Base-by-base conservation (phyloP, 2,888 invertebrate species). In the Lissonota sp. region DNA sequence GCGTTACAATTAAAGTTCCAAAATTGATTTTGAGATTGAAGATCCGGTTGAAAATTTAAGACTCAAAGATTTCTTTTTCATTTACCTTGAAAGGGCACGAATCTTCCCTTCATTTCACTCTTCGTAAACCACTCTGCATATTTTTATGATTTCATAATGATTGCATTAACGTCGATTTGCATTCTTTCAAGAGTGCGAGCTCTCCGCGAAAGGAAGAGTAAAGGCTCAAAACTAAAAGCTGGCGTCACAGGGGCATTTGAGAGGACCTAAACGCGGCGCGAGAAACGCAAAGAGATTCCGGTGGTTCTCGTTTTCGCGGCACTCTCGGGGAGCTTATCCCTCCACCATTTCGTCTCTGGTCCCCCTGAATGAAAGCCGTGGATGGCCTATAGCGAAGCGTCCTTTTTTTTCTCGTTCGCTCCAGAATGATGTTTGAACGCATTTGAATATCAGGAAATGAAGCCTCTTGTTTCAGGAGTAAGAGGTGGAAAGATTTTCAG, bases 381-480 rank as follows among this genome's bases (percentile, higher is more conserved):
- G 78, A 85, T 82, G 84, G 79, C n/a, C n/a, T n/a, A n/a, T n/a
- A n/a, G n/a, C 84, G 51, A n/a, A 42, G 55, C 10, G 39, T 39
- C 51, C 40, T 10, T 82, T 72, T 66, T 57, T 71, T 71, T 44
- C 76, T 66, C 58, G 44, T 63, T 66, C 73, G 57, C 69, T 79
- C 83, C 79, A 77, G 85, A 88, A 88, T 89, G 90, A 91, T 91
- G 90, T 90, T 91, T 90, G 90, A 91, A 82, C 90, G 86, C 89
- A 91, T 91, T 91, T 91, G 91, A 91, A 91, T 91, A 91, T 91
- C 91, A 90, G 91, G 90, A 91, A 91, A 91, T 91, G 91, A 91
- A 91, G 90, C 90, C 88, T 87, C 89, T 86, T 85, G 86, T 88
- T 89, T 86, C 90, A 78, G 84, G 84, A 86, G 26, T 26, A 2